Base-by-base conservation (phyloP, 2,888 invertebrate species). In the Auanema sp. region DNA sequence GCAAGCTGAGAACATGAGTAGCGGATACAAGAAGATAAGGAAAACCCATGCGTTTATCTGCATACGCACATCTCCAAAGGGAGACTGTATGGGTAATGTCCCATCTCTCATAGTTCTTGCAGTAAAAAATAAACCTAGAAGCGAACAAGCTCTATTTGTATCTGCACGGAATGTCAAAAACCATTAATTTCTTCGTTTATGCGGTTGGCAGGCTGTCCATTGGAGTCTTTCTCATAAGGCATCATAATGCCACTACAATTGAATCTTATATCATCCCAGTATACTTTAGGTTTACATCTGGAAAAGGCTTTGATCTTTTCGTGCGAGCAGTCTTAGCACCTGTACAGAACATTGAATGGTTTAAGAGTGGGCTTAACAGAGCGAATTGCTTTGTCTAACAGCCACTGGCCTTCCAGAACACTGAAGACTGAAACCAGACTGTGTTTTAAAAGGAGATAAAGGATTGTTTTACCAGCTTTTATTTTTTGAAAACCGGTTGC, bases 111-210 rank as follows among this genome's bases (percentile, higher is more conserved):
- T 43, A 10, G 83, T 68, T n/a, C 77, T 69, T 6, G 81, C 77
- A 21, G 81, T 79, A 71, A 84, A 84, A 70, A 84, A 84, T 24
- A 84, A 66, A 12, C 84, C 83, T 63, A 65, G 21, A 57, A 77
- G 43, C 58, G 24, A 55, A 53, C 40, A 43, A 21, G 14, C 43
- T 12, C 43, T 12, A 11, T 43, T 12, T 12, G 12, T 11, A 43
- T 14, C 43, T 12, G 14, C 43, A 43, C 43, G 14, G 43, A 43
- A 11, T 12, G 14, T 12, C 43, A 16, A 5, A n/a, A 56, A 42
- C 23, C 16, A 51, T n/a, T n/a, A 21, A 79, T 71, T n/a, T 63
- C 63, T 10, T 77, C 79, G 57, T 81, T 81, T 55, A 80, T 79
- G 14, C 73, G 64, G 56, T 79, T 79, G 14, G 69, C 76, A 21